Evolutionary conservation across 1,140 invertebrate species (phyloP), one percentile per base, ranked within the genome.

Genomic region (Pseudomyrmex flavicornis): DNA sequence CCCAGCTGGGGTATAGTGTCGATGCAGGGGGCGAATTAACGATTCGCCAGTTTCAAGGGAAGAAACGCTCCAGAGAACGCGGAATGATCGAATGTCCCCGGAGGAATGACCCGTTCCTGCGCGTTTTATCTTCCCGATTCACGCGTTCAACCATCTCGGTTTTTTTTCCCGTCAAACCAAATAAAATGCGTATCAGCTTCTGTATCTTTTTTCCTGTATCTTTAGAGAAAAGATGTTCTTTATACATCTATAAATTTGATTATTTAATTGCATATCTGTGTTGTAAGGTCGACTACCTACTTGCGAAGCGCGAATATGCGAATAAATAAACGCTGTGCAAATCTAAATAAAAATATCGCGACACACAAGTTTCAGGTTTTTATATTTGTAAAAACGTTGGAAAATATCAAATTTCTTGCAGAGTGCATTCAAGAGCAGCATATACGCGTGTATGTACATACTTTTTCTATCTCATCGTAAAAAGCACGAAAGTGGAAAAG

Each of bases 41-140:
- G 66, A 80, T 80, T 80, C 22, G n/a, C 44, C 76, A 72, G 66
- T 80, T 80, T 80, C 44, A 80, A 70, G 66, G 54, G 54, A 80
- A 80, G 76, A 80, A 80, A 80, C 44, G 54, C 76, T 80, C 54
- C 22, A 61, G 66, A 72, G 76, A 80, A 46, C 52, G 63, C 20
- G 59, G 66, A 80, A 80, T 80, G 76, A 80, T 80, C 72, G 76
- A 80, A 70, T 59, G 66, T 72, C 76, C 46, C 65, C 1, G 22
- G 76, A 9, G 76, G 12, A 59, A 5, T 54, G 12, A 59, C 54
- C 66, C 44, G 35, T 35, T 52, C 44, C 69, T 13, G 54, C 52
- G 20, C 63, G 13, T 69, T 79, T 70, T 48, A 79, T 77, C 74
- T 68, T 54, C n/a, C 65, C 52, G 22, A 76, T 76, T 22, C 48